Evolutionary conservation across 2,888 invertebrate genomes (phyloP).

Genomic region (Cyaniris semiargus): DNA sequence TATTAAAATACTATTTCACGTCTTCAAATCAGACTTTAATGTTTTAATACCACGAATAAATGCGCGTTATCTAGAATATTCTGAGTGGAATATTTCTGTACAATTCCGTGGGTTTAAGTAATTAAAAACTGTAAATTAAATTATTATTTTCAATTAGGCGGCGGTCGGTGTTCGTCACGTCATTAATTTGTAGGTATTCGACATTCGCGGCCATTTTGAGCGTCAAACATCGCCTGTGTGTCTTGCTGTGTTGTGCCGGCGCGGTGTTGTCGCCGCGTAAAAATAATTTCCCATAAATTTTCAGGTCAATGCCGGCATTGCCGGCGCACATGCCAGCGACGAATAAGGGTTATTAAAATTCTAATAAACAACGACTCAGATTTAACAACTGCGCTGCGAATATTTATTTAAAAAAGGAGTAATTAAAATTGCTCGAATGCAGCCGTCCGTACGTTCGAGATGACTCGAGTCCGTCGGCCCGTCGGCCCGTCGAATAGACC

Average conservation of each 20-base stretch:
- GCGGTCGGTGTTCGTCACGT: constrained; percentile 57
- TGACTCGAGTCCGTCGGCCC: constrained; percentile 20
- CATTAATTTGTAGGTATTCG: constrained; percentile 60
- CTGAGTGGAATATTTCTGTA: neutral
- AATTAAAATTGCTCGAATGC: neutral
- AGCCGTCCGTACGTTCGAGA: neutral
- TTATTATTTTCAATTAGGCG: constrained; percentile 41
- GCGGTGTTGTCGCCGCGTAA: constrained; percentile 46
- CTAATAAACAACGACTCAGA: constrained; percentile 44
- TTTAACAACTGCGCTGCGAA: constrained; percentile 53
- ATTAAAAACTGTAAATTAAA: constrained; percentile 30
- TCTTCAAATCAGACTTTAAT: neutral
- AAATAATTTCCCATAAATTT: constrained; percentile 69
- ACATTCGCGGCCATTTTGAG: constrained; percentile 47
- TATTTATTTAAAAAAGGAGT: constrained; percentile 3
- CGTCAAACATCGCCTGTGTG: constrained; percentile 43
- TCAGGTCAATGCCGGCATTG: constrained; percentile 67
- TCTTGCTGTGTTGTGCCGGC: constrained; percentile 42
- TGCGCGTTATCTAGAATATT: constrained; percentile 8
- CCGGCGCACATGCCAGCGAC: constrained; percentile 64
- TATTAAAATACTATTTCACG: neutral
- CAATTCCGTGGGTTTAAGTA: neutral
- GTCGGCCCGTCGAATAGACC: constrained; percentile 43
- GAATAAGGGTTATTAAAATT: constrained; percentile 72
- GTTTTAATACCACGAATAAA: neutral